These are phyloP conservation scores for Trachemys scripta DNA, from an alignment of 2,113 vertebrate genomes.

Conservation along the genomic window DNA sequence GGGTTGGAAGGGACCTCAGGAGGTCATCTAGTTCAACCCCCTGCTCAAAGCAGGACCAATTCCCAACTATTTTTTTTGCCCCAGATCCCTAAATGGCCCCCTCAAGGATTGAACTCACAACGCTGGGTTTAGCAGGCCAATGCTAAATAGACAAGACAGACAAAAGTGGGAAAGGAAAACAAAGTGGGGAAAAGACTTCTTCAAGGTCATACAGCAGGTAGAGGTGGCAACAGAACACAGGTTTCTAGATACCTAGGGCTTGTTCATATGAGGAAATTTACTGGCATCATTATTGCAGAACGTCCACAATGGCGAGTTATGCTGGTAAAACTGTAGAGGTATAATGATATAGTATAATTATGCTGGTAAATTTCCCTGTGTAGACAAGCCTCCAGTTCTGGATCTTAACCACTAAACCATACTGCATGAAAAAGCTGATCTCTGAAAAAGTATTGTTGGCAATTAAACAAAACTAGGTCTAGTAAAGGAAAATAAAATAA, in stretches of 20 bases:
- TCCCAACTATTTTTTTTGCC: too few species aligned
- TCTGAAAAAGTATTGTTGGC: slow-evolving; percentile 22
- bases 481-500: slow-evolving; percentile 57
- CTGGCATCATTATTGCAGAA: not conserved
- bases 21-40: too few species aligned
- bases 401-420: not conserved
- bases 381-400: not conserved
- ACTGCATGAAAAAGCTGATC: not conserved
- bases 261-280: slow-evolving; percentile 5
- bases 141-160: not conserved
- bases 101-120: too few species aligned
- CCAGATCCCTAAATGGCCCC: too few species aligned
- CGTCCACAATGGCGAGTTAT: not conserved
- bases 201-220: not conserved
- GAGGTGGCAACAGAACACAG: not conserved
- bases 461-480: not conserved
- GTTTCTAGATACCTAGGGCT: not conserved
- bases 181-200: not conserved
- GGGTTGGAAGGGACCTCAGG: too few species aligned
- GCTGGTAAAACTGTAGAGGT: not conserved
- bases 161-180: not conserved
- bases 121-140: too few species aligned
- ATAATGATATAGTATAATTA: not conserved
- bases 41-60: too few species aligned
- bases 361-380: slow-evolving; percentile 5